Conservation (phyloP, 2,797 vertebrate species). For the Sarcoramphus papa region DNA sequence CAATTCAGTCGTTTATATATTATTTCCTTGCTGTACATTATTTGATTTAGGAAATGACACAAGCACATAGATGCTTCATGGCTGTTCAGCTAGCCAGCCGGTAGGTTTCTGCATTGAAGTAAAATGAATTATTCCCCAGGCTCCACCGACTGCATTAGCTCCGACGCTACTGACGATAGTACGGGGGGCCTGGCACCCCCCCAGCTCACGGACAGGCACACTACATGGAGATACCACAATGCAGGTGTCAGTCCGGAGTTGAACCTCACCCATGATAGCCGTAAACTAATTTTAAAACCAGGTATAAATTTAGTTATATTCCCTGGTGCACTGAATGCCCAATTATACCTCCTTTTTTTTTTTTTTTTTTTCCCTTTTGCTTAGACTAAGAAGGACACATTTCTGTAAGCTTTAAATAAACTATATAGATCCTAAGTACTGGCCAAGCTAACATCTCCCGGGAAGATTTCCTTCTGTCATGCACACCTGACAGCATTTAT, state of each 20-base stretch:
- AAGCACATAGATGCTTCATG: neutral
- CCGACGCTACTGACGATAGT: rapidly evolving
- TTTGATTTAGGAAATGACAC: neutral
- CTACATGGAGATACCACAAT: neutral
- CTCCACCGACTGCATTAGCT: neutral
- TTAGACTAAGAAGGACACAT: neutral
- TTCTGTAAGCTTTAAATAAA: neutral
- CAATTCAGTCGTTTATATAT: neutral
- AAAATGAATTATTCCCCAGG: neutral
- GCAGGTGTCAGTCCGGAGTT: neutral
- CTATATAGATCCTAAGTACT: neutral
- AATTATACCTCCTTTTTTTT: neutral
- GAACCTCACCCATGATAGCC: neutral
- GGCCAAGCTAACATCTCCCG: neutral
- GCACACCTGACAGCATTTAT: neutral
- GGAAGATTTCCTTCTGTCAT: neutral
- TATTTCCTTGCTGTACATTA: neutral
- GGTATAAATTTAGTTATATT: neutral
- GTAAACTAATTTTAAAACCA: neutral
- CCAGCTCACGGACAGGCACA: rapidly evolving
- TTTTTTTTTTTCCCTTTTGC: neutral
- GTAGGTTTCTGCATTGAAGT: neutral
- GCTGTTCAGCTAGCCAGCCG: neutral
- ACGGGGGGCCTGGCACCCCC: rapidly evolving
- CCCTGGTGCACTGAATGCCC: neutral